phyloP scores from a whole-genome alignment of 2,888 invertebrate genomes.

The Iphiclides podalirius region DNA sequence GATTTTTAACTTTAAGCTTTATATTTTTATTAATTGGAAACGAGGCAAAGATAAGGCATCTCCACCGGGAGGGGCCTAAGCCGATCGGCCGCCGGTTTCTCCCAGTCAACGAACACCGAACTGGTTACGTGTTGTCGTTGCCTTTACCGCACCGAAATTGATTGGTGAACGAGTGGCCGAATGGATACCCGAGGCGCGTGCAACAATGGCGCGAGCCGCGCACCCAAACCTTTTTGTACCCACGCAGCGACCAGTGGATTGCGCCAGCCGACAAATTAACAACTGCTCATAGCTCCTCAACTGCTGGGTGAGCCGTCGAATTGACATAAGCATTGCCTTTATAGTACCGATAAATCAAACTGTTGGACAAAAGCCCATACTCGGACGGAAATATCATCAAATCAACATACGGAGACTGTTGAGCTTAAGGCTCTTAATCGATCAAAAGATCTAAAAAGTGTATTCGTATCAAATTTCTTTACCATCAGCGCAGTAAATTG shows the following conservation, averaged over 20 bases:
- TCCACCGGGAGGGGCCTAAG: background rate
- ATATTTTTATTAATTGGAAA: too few species aligned
- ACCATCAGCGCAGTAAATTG: too few species aligned
- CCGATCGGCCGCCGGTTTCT: conserved; percentile 2
- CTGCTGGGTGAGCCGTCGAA: too few species aligned
- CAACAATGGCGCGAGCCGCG: background rate
- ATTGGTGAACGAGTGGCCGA: background rate
- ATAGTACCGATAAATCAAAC: too few species aligned
- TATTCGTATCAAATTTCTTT: too few species aligned
- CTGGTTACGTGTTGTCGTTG: conserved; percentile 10
- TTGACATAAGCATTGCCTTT: too few species aligned
- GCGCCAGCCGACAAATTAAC: background rate
- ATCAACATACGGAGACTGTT: too few species aligned
- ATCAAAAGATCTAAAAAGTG: too few species aligned
- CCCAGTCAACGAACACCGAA: conserved; percentile 8
- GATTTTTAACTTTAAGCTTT: too few species aligned
- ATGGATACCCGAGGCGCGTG: background rate
- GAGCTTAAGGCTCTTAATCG: too few species aligned
- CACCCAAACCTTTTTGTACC: background rate
- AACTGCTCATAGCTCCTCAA: background rate
- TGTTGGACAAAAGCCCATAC: too few species aligned
- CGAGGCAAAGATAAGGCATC: background rate
- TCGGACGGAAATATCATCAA: too few species aligned
- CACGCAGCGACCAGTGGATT: background rate
- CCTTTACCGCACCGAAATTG: conserved; percentile 10